Conservation (phyloP, 2,888 invertebrate species). For the Pandemis corylana region DNA sequence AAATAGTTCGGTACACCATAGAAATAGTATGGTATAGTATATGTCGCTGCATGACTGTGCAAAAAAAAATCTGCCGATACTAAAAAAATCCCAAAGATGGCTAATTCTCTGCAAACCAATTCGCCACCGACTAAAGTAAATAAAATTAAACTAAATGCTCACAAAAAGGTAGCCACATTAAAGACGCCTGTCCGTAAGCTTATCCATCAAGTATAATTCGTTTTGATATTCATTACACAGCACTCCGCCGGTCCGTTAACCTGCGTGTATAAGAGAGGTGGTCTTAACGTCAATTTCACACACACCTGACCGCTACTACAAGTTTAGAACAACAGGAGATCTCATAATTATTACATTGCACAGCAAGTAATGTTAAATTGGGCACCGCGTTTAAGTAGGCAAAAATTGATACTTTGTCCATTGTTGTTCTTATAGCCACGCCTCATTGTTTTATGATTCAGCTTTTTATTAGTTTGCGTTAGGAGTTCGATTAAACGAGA, state of each 20-base stretch:
- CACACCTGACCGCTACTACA: slow-evolving; percentile 41
- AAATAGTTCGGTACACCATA: too few species aligned
- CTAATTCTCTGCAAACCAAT: not conserved
- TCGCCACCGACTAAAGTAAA: not conserved
- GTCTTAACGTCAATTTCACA: slow-evolving; percentile 48
- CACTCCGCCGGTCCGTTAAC: not conserved
- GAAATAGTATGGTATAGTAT: too few species aligned
- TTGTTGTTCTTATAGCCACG: not conserved
- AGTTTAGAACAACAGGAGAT: slow-evolving; percentile 14
- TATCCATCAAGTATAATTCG: slow-evolving; percentile 37
- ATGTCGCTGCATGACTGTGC: too few species aligned
- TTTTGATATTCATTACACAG: slow-evolving; percentile 31
- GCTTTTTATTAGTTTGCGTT: not conserved
- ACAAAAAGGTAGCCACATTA: slow-evolving; percentile 32
- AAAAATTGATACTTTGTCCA: not conserved
- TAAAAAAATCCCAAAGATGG: not conserved
- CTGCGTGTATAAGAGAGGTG: slow-evolving; percentile 42
- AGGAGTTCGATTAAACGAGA: not conserved
- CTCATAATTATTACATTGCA: not conserved
- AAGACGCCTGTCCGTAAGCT: slow-evolving; percentile 25
- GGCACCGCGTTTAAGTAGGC: not conserved
- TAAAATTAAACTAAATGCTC: slow-evolving; percentile 21
- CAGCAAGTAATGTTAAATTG: not conserved
- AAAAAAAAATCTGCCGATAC: too few species aligned
- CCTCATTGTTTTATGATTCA: not conserved